Base-by-base conservation (phyloP, 1,140 invertebrate genomes). In the Neotoxoptera formosana region DNA sequence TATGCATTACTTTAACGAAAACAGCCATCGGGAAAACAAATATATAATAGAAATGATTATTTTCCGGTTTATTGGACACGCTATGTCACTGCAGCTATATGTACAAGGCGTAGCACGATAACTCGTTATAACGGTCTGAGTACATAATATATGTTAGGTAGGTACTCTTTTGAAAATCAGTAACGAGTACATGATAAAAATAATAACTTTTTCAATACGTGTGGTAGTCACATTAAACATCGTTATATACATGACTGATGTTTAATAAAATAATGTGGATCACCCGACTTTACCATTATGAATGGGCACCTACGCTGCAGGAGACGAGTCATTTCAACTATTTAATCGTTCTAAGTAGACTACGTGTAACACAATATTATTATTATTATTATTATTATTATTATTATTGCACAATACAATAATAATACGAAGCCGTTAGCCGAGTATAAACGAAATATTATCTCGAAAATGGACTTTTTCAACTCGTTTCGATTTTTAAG, bases 181-280 rank as follows among this genome's bases (percentile, higher is more conserved):
- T 34, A 89, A n/a, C 60, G n/a, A 48, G 86, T 48, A 30, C 23
- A 84, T 48, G n/a, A 87, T n/a, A 87, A 48, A 87, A 87, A 87
- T 87, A 87, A 48, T 48, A 87, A 87, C 86, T n/a, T 87, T 87
- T 87, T 25, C 2, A 87, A 87, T 87, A 87, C 25, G 25, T 34
- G 30, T 34, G 60, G n/a, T 14, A 83, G 34, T 83, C 34, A 36
- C 30, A n/a, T 87, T 48, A 87, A 48, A 48, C 23, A 20, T 7
- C 60, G n/a, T 76, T 76, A 30, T 47, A 25, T 48, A 48, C 45
- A 48, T 47, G 47, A 47, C 45, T 87, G 30, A 9, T 17, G 23
- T 87, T 48, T 87, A 47, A 87, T n/a, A 87, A 87, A 48, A 87
- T 4, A 48, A n/a, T 48, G 30, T 34, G 7, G 7, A 87, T 48